phyloP scores from a whole-genome alignment of 2,797 vertebrate genomes.

The Peromyscus aztecus region DNA sequence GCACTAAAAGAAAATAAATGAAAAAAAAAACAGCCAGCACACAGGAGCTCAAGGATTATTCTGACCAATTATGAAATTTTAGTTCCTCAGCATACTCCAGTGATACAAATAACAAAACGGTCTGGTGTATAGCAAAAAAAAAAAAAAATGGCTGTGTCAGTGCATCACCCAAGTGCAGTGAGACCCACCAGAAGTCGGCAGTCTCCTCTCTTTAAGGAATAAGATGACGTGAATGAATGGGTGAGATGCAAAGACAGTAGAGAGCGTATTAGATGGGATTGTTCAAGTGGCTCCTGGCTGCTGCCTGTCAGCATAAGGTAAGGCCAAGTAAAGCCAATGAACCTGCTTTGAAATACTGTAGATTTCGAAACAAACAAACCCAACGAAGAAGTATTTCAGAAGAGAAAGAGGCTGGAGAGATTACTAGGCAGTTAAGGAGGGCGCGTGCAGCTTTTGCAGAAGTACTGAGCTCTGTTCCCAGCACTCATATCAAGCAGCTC shows the following conservation, averaged over 20 bases:
- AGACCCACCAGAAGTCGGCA: conserved; percentile 58
- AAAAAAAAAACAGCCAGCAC: background rate
- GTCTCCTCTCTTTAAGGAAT: conserved; percentile 21
- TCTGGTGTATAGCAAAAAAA: conserved; percentile 7
- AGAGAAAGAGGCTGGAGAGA: background rate
- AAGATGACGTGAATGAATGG: background rate
- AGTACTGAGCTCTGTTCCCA: background rate
- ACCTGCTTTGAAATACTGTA: background rate
- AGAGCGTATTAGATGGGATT: background rate
- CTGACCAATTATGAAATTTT: conserved; percentile 50
- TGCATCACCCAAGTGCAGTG: background rate
- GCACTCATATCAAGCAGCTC: background rate
- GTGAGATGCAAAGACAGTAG: conserved; percentile 36
- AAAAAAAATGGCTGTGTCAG: background rate
- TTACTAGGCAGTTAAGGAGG: too few relatives aligned
- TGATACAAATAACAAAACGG: background rate
- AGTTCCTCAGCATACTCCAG: conserved; percentile 7
- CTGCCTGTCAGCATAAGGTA: background rate
- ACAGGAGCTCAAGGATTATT: background rate
- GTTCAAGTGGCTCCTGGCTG: background rate
- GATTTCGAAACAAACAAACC: background rate
- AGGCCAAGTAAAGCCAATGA: background rate
- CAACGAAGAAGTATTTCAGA: background rate
- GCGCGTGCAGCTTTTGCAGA: background rate
- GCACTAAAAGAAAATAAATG: conserved; percentile 6